Percentiles rank a stretch among this genome's conserved stretches.
Conservation (phyloP, 2,888 invertebrate genomes). For the Rhagophthalmus giganteus region DNA sequence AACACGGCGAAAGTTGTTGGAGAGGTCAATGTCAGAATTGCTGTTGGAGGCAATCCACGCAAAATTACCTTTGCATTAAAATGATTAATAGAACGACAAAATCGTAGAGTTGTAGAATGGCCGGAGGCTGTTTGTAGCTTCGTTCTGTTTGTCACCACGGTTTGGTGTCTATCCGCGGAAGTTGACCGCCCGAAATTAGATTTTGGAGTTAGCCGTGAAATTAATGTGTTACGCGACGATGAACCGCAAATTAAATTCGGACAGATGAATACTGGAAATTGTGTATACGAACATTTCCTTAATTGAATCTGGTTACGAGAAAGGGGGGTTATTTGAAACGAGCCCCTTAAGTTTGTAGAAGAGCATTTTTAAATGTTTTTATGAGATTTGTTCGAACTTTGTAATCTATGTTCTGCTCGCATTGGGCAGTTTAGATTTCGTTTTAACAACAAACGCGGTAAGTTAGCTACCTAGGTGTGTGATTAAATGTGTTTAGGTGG, state of each 20-base stretch:
- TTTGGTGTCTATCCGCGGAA: conserved; percentile 13
- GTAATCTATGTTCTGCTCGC: too few relatives aligned
- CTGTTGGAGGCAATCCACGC: conserved; percentile 26
- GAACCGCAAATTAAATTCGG: conserved; percentile 19
- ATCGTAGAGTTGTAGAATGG: conserved; percentile 10
- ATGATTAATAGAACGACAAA: conserved; percentile 28
- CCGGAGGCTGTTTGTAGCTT: conserved; percentile 12
- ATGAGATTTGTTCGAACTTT: too few relatives aligned
- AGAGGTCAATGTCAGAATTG: conserved; percentile 34
- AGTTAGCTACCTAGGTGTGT: too few relatives aligned
- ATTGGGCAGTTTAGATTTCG: too few relatives aligned
- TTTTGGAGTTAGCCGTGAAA: conserved; percentile 16
- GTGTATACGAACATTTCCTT: neutral
- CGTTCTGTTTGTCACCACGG: conserved; percentile 15
- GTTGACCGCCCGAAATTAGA: conserved; percentile 24
- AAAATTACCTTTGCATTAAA: conserved; percentile 31
- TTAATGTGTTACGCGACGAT: conserved; percentile 16
- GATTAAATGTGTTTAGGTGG: too few relatives aligned
- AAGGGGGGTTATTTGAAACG: neutral
- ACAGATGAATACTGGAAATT: conserved; percentile 2
- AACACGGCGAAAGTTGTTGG: conserved; percentile 31
- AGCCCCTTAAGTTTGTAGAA: too few relatives aligned
- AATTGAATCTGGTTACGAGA: neutral
- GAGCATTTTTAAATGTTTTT: too few relatives aligned
- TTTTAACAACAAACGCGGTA: too few relatives aligned